phyloP scores from a whole-genome alignment of 2,888 invertebrate species.

The Tuberolachnus salignus region DNA sequence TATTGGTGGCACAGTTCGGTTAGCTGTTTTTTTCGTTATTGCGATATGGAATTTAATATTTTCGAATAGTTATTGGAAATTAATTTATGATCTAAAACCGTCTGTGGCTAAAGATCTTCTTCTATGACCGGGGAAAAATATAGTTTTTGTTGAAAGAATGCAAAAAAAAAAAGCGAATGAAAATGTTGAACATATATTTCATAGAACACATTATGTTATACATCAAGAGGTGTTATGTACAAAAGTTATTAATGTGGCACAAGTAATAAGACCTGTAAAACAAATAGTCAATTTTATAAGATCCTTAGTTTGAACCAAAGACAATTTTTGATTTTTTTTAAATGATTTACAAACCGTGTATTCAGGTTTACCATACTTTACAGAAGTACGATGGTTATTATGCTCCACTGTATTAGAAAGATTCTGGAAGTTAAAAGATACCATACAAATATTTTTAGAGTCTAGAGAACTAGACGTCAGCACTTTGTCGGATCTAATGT shows the following conservation, averaged over 20 bases:
- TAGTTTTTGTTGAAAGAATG: slow-evolving; percentile 1
- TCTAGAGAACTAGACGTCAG: too few species aligned
- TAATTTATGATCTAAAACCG: slow-evolving; percentile 1
- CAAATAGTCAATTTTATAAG: slow-evolving; percentile 20
- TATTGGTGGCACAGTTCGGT: slow-evolving; percentile 19
- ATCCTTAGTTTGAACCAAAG: slow-evolving; percentile 14
- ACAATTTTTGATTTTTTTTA: slow-evolving; percentile 10
- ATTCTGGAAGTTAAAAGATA: too few species aligned
- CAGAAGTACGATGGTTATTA: slow-evolving; percentile 16
- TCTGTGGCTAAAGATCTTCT: slow-evolving; percentile 14
- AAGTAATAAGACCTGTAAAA: slow-evolving; percentile 11
- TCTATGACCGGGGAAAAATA: slow-evolving; percentile 13
- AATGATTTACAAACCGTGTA: slow-evolving; percentile 22
- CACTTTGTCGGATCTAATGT: too few species aligned
- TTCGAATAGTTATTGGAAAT: slow-evolving; percentile 1
- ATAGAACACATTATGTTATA: too few species aligned
- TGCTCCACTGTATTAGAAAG: too few species aligned
- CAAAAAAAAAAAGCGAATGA: slow-evolving; percentile 10
- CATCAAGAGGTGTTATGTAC: too few species aligned
- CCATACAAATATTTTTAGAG: too few species aligned
- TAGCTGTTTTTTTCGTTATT: slow-evolving; percentile 24
- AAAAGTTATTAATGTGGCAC: slow-evolving; percentile 24
- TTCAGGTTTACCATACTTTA: slow-evolving; percentile 34
- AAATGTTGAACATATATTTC: slow-evolving; percentile 19
- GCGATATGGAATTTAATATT: slow-evolving; percentile 12